Percentiles rank a stretch among this genome's conserved stretches.
Conservation (phyloP, 2,113 vertebrate species). For the Prunella himalayana region DNA sequence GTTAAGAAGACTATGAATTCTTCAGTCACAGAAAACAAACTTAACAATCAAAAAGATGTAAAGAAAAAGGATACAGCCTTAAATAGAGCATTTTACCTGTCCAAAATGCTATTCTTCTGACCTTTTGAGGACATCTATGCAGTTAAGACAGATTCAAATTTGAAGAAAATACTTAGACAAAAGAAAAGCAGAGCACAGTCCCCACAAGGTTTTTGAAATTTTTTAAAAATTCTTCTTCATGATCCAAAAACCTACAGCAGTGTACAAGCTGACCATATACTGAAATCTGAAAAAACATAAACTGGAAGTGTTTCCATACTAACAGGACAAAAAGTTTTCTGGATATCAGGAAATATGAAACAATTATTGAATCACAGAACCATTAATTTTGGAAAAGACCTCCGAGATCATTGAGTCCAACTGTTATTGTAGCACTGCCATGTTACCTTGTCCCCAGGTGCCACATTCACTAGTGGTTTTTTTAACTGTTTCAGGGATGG, state of each 20-base stretch:
- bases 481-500: background rate
- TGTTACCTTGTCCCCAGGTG: no score
- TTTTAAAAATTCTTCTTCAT: background rate
- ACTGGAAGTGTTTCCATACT: background rate
- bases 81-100: background rate
- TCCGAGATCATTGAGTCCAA: background rate
- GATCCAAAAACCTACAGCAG: background rate
- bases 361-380: background rate
- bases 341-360: background rate
- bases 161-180: background rate
- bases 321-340: background rate
- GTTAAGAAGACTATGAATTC: background rate
- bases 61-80: background rate
- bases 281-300: background rate
- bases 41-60: background rate
- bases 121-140: no score
- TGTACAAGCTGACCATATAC: background rate
- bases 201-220: background rate
- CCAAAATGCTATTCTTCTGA: background rate
- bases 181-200: background rate
- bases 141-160: background rate
- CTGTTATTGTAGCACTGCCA: background rate
- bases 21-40: background rate
- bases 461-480: rapidly evolving
- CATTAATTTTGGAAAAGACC: rapidly evolving